These are phyloP conservation scores for Pyrgilauda ruficollis DNA, from an alignment of 2,113 vertebrate genomes.

Conservation along the genomic window DNA sequence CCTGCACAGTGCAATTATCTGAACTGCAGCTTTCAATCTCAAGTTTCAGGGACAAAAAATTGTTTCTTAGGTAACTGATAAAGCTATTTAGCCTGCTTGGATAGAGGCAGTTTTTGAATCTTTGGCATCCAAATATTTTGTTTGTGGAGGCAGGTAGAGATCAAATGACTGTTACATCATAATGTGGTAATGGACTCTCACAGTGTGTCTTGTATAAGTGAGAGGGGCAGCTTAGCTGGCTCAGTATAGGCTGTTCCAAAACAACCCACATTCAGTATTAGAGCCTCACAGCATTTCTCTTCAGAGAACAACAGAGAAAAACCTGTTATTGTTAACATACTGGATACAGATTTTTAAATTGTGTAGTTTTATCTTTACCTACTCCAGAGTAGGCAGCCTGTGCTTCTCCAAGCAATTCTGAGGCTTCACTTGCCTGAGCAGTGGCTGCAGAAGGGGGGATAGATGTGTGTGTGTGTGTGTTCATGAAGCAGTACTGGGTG, in stretches of 20 bases:
- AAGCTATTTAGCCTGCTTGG: background rate
- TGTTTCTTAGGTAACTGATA: background rate
- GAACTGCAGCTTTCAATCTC: background rate
- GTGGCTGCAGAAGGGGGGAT: background rate
- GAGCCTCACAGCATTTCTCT: background rate
- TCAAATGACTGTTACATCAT: background rate
- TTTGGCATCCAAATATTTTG: background rate
- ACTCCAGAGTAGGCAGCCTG: background rate
- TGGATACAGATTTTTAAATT: background rate
- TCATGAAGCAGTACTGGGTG: background rate
- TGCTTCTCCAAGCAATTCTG: background rate
- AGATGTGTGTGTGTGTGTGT: background rate
- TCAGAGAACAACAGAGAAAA: background rate
- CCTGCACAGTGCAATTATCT: background rate
- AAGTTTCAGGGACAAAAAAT: background rate
- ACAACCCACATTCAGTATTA: background rate
- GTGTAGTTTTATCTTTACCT: background rate
- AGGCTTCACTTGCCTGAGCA: background rate
- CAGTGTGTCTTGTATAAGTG: background rate
- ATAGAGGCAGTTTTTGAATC: background rate
- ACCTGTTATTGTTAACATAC: background rate
- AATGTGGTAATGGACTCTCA: accelerated
- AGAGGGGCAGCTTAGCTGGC: background rate
- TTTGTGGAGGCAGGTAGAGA: background rate
- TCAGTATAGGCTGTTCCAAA: background rate